phyloP scores from a whole-genome alignment of 2,888 invertebrate genomes.

The Hypomecis atomaria region DNA sequence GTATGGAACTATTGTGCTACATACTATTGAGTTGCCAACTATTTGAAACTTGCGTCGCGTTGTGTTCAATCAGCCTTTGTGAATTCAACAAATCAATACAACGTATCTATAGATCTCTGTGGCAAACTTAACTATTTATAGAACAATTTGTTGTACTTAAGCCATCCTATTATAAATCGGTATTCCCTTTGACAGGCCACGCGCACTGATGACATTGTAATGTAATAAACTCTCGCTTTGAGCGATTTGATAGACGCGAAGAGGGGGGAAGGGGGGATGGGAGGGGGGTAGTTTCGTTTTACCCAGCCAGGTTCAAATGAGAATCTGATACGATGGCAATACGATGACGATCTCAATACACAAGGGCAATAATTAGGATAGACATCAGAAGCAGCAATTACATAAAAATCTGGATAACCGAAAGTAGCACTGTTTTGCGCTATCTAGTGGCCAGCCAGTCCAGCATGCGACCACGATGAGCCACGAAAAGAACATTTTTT shows the following conservation, averaged over 20 bases:
- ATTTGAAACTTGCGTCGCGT: neutral
- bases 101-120: neutral
- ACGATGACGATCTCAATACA: slow-evolving; percentile 18
- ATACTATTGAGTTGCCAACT: too few species aligned
- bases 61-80: neutral
- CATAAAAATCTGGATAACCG: too few species aligned
- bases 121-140: slow-evolving; percentile 15
- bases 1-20: too few species aligned
- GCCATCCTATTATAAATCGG: slow-evolving; percentile 7
- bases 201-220: slow-evolving; percentile 29
- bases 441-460: too few species aligned
- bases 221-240: slow-evolving; percentile 30
- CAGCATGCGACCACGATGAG: too few species aligned
- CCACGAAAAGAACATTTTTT: too few species aligned
- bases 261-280: neutral
- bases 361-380: too few species aligned
- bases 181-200: slow-evolving; percentile 24
- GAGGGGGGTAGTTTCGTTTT: slow-evolving; percentile 14
- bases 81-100: slow-evolving; percentile 6
- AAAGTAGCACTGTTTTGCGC: too few species aligned
- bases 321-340: slow-evolving; percentile 20
- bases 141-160: slow-evolving; percentile 23
- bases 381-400: too few species aligned
- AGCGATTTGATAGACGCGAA: slow-evolving; percentile 21
- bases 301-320: slow-evolving; percentile 12